Conservation (phyloP, 2,797 vertebrate species). For the Takifugu ocellatus region DNA sequence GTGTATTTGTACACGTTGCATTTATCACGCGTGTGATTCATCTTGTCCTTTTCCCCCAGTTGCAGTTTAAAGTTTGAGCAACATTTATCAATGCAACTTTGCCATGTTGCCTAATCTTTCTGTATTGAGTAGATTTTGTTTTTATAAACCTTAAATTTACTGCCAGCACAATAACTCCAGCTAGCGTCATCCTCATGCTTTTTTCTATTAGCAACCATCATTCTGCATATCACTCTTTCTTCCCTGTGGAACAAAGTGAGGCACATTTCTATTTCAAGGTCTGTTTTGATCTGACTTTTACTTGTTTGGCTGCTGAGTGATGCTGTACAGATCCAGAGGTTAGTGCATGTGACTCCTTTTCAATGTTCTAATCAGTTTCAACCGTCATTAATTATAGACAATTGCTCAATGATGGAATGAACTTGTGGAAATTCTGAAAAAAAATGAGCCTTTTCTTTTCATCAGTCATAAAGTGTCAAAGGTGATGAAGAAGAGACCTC, state of each 20-base stretch:
- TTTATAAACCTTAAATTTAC: conserved; percentile 21
- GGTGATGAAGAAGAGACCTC: conserved; percentile 63
- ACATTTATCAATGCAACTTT: conserved; percentile 31
- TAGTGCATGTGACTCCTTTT: conserved; percentile 74
- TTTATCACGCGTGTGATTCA: conserved; percentile 58
- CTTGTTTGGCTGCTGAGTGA: conserved; percentile 34
- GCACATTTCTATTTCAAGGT: conserved; percentile 32
- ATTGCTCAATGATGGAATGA: conserved; percentile 65
- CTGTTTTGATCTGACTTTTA: conserved; percentile 18
- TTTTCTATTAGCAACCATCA: conserved; percentile 9
- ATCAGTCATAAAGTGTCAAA: conserved; percentile 55
- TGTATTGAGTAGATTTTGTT: conserved; percentile 18
- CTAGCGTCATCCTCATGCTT: background rate
- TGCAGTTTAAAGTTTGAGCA: conserved; percentile 31
- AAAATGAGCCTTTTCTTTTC: conserved; percentile 63
- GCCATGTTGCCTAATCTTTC: conserved; percentile 38
- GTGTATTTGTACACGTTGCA: conserved; percentile 66
- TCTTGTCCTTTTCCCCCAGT: conserved; percentile 44
- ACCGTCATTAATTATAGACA: conserved; percentile 57
- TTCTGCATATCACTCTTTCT: conserved; percentile 14
- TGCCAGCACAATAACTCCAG: conserved; percentile 11
- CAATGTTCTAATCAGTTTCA: conserved; percentile 56
- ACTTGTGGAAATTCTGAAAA: conserved; percentile 64
- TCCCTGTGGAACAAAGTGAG: conserved; percentile 42
- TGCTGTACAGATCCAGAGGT: conserved; percentile 57